Percentiles rank a stretch among this genome's conserved stretches.
Evolutionary conservation across 2,797 vertebrate species (phyloP).

Genomic region (Urophycis tenuis): DNA sequence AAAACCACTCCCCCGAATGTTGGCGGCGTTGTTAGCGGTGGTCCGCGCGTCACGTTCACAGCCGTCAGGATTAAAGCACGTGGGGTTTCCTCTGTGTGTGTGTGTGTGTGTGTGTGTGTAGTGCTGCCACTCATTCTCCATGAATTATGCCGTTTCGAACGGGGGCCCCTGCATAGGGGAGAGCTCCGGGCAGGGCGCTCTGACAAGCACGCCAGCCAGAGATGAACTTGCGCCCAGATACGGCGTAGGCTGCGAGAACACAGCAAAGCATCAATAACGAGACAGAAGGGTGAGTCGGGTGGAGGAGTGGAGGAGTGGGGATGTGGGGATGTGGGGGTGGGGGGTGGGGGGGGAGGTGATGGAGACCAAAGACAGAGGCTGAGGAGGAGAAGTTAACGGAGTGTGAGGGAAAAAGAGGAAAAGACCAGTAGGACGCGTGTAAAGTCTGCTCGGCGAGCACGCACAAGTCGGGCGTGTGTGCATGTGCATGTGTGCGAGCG

Average conservation of each 20-base stretch:
- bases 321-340: background rate
- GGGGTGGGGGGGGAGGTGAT: constrained; percentile 15
- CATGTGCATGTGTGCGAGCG: too few species aligned
- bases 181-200: constrained; percentile 55
- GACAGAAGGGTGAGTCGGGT: constrained; percentile 29
- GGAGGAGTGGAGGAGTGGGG: background rate
- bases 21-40: background rate
- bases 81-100: too few species aligned
- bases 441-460: background rate
- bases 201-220: constrained; percentile 65
- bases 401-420: background rate
- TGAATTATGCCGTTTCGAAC: background rate
- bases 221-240: constrained; percentile 62
- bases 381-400: background rate
- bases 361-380: background rate
- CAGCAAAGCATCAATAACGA: constrained; percentile 62
- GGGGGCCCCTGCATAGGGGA: constrained; percentile 12
- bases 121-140: background rate
- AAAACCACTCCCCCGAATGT: background rate
- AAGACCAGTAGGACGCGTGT: background rate
- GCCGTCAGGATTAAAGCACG: background rate
- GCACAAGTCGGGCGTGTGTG: too few species aligned
- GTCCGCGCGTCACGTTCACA: background rate
- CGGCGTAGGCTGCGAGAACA: constrained; percentile 60
- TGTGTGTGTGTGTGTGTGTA: too few species aligned